These are phyloP conservation scores for Chionodraco myersi DNA, from an alignment of 2,113 vertebrate genomes.

Conservation along the genomic window DNA sequence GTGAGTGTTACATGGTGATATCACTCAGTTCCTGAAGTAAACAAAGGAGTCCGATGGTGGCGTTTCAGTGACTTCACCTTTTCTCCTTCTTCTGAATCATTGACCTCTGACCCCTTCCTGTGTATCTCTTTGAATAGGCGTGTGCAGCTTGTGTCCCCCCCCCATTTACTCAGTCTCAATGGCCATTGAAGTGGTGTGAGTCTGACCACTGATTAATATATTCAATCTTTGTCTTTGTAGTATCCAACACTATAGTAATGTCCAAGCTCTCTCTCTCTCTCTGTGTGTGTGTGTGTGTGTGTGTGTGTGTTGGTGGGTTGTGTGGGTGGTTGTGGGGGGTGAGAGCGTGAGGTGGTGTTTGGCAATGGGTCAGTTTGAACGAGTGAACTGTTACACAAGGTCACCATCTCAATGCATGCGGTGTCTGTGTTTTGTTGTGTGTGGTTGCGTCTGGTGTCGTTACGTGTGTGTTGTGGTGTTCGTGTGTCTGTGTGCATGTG, in stretches of 20 bases:
- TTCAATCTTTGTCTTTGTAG: slow-evolving; percentile 86
- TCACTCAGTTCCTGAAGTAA: no score
- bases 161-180: slow-evolving; percentile 94
- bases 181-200: slow-evolving; percentile 90
- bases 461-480: no score
- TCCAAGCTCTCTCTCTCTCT: no score
- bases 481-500: no score
- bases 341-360: no score
- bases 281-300: slow-evolving; percentile 68
- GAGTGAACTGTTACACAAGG: slow-evolving; percentile 95
- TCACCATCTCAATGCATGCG: slow-evolving; percentile 89
- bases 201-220: slow-evolving; percentile 90
- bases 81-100: not conserved
- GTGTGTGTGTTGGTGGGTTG: no score
- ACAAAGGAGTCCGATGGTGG: not conserved
- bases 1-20: no score
- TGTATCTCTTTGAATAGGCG: not conserved
- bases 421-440: not conserved
- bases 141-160: slow-evolving; percentile 38
- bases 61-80: not conserved
- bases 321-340: no score
- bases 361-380: no score
- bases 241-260: slow-evolving; percentile 75
- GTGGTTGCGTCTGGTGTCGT: no score
- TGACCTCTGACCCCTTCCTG: not conserved